A percentile compares a stretch with the other conserved stretches of the same genome.
Conservation (phyloP, 2,888 invertebrate genomes). For the Melipona bicolor region DNA sequence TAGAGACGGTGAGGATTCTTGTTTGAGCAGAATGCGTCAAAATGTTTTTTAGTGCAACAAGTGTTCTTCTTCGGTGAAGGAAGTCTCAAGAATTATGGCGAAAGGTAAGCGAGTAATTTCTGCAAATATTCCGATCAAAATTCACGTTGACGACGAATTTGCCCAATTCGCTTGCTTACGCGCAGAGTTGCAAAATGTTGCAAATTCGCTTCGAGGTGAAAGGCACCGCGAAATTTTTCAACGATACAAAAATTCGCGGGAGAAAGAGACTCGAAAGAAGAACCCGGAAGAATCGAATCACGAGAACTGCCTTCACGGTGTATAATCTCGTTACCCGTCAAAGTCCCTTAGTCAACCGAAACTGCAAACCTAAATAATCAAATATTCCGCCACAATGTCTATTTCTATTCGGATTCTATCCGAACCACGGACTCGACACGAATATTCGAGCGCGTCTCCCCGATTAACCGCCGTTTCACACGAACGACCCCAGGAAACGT, state of each 20-base stretch:
- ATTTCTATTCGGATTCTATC: neutral
- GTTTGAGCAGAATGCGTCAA: too few species aligned
- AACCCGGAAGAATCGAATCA: neutral
- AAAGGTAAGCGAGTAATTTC: too few species aligned
- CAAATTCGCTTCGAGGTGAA: too few species aligned
- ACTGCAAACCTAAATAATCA: neutral
- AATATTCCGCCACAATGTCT: neutral
- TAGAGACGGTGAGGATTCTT: neutral
- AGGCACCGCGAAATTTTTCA: neutral
- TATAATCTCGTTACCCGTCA: neutral
- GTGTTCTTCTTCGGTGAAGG: too few species aligned
- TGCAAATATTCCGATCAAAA: too few species aligned
- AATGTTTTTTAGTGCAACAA: too few species aligned
- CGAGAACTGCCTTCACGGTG: neutral
- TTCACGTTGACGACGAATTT: too few species aligned
- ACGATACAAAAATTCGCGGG: neutral
- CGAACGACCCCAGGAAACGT: too few species aligned
- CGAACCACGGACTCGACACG: neutral
- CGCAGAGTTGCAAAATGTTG: too few species aligned
- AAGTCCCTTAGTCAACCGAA: neutral
- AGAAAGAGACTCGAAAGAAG: neutral
- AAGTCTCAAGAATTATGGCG: too few species aligned
- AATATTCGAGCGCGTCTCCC: neutral
- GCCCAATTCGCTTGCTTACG: too few species aligned
- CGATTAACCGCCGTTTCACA: constrained; percentile 16